Evolutionary conservation across 2,113 vertebrate species (phyloP).

Genomic region (Noturus placidus): DNA sequence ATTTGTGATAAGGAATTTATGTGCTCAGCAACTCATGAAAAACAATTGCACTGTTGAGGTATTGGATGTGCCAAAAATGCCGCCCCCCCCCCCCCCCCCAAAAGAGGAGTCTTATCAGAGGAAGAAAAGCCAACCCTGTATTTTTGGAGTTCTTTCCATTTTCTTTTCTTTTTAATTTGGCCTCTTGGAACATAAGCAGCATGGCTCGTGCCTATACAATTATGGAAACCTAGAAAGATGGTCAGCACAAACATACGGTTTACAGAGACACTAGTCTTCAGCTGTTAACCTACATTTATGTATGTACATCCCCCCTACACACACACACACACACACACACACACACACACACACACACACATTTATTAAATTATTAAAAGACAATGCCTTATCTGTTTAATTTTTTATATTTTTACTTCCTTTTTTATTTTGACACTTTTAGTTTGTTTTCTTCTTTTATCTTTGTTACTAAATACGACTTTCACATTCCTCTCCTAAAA

Average conservation of each 20-base stretch:
- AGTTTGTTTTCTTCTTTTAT: neutral
- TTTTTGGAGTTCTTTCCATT: slow-evolving; percentile 69
- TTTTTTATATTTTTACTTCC: neutral
- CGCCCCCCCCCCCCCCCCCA: too few species aligned
- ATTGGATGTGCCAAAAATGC: slow-evolving; percentile 55
- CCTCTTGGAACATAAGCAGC: slow-evolving; percentile 59
- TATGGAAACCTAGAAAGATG: slow-evolving; percentile 56
- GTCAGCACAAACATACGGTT: slow-evolving; percentile 41
- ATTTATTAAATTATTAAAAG: neutral
- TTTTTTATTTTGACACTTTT: neutral
- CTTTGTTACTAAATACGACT: neutral
- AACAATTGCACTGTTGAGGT: slow-evolving; percentile 57
- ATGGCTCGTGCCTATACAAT: slow-evolving; percentile 58
- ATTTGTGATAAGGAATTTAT: slow-evolving; percentile 51
- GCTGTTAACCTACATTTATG: slow-evolving; percentile 28
- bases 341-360: neutral
- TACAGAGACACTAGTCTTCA: slow-evolving; percentile 9
- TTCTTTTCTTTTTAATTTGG: slow-evolving; percentile 62
- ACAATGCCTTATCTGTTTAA: neutral
- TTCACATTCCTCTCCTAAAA: neutral
- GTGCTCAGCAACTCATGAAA: slow-evolving; percentile 50
- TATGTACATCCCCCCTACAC: neutral
- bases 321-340: neutral
- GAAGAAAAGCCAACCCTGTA: slow-evolving; percentile 60
- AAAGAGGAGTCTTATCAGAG: slow-evolving; percentile 67